Evolutionary conservation across 2,113 vertebrate genomes (phyloP), one percentile per base, ranked within the genome.

Genomic region (Ivindomyrus marchei): DNA sequence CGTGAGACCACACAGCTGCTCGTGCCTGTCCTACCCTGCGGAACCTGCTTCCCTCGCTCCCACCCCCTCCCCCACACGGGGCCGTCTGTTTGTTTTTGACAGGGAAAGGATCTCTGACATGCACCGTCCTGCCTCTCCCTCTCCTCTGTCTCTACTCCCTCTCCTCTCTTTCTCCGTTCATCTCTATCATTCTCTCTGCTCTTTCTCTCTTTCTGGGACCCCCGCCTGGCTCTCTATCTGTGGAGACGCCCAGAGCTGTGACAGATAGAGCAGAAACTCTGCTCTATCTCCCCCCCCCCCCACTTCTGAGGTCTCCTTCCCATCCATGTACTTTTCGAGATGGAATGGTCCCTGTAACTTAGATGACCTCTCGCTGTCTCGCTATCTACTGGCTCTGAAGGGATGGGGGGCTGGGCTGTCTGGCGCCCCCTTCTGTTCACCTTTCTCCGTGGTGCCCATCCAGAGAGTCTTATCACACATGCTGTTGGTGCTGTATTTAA

Each of bases 1-100:
- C 49, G 85, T 87, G 85, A 87, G 47, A 53, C 85, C 24, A 27
- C 50, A 49, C 85, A 87, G 85, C 85, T 87, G 85, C 49, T 53
- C 15, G 4, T 52, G 85, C 85, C 85, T 87, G 85, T 87, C 49
- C 85, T 36, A 31, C 85, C 49, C 85, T 53, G 47, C n/a, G 24
- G 84, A 49, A 85, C 84, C 84, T 49, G 47, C 84, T 85, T 27
- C 84, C 46, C 45, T 85, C 24, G 4, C 36, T 27, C 9, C 3
- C 42, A n/a, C 84, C 42, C 84, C 84, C 84, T 46, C 84, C 84
- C 84, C 84, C 84, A n/a, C 45, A 17, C 70, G 10, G 70, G 13
- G 27, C 70, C 31, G 66, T 39, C 84, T 85, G 42, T 85, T n/a
- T 47, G 42, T 47, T 77, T 77, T n/a, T 47, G 42, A 4, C 46